Evolutionary conservation across 2,888 invertebrate genomes (phyloP), one percentile per base, ranked within the genome.

Genomic region (Drosophila fulvimacula): DNA sequence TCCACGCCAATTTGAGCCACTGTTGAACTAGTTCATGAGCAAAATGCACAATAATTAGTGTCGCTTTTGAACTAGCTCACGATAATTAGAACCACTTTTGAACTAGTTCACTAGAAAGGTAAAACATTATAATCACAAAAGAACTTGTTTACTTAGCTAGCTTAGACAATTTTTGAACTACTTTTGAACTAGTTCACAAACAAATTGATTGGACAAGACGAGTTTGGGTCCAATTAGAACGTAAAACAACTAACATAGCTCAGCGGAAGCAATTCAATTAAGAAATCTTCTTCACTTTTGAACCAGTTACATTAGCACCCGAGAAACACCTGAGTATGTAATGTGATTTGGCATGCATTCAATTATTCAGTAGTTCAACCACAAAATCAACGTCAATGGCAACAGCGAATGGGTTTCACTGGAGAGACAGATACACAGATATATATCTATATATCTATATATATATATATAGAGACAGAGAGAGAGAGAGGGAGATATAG

Each of bases 401-500:
- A 49, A 9, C 32, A 41, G 41, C 38, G 15, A 41, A 48, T n/a
- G 3, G 56, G 46, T 32, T 46, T 32, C 62, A 52, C 15, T 21
- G 42, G 19, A 4, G 32, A 34, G 10, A 21, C 21, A 7, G 19
- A 39, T 19, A 15, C 39, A 49, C 32, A 27, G 24, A 19, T 32
- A 34, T 24, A 27, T n/a, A n/a, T n/a, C n/a, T n/a, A n/a, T n/a
- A n/a, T n/a, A n/a, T n/a, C n/a, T n/a, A n/a, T n/a, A n/a, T n/a
- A n/a, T n/a, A n/a, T n/a, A n/a, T n/a, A 34, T 32, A 41, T 41
- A 53, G 6, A 55, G 48, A 63, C n/a, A 24, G 19, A 83, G 71
- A 79, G 85, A 79, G 80, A 82, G 69, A 82, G 88, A 49, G 69
- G 76, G 72, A 82, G 88, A 88, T 78, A 88, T 66, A 86, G 83